These are phyloP conservation scores for Fratercula arctica DNA, from an alignment of 2,797 vertebrate species.

Conservation along the genomic window DNA sequence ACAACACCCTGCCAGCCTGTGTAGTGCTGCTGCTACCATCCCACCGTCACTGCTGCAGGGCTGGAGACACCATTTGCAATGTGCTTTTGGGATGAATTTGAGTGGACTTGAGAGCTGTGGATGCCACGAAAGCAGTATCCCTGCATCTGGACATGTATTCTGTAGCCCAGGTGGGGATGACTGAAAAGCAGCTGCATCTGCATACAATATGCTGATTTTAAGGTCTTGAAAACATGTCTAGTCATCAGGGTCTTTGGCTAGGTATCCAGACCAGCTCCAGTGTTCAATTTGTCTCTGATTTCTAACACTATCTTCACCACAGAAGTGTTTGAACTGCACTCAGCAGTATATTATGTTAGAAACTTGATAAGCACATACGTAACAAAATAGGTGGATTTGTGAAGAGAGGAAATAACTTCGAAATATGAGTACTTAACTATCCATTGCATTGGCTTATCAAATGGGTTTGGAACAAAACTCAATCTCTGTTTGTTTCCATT, in stretches of 20 bases:
- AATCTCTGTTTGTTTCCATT: not conserved
- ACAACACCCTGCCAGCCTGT: not conserved
- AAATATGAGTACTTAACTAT: not conserved
- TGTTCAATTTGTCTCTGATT: not conserved
- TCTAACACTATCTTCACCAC: not conserved
- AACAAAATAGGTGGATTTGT: not conserved
- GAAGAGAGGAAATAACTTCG: not conserved
- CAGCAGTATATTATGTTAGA: not conserved
- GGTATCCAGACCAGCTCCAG: not conserved
- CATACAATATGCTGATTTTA: not conserved
- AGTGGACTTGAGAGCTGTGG: not conserved
- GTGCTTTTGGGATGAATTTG: not conserved
- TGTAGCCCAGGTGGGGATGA: not conserved
- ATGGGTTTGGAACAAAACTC: not conserved
- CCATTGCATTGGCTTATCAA: not conserved
- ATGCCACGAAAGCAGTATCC: not conserved
- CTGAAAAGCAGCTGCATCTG: conserved; percentile 22
- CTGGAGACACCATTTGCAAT: not conserved
- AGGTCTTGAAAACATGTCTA: not conserved
- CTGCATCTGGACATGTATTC: not conserved
- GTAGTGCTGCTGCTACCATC: not conserved
- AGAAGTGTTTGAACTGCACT: not conserved
- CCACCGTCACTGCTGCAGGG: not conserved
- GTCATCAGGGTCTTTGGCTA: not conserved
- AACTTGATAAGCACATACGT: not conserved